phyloP scores from a whole-genome alignment of 2,113 vertebrate genomes.

The Indri indri region DNA sequence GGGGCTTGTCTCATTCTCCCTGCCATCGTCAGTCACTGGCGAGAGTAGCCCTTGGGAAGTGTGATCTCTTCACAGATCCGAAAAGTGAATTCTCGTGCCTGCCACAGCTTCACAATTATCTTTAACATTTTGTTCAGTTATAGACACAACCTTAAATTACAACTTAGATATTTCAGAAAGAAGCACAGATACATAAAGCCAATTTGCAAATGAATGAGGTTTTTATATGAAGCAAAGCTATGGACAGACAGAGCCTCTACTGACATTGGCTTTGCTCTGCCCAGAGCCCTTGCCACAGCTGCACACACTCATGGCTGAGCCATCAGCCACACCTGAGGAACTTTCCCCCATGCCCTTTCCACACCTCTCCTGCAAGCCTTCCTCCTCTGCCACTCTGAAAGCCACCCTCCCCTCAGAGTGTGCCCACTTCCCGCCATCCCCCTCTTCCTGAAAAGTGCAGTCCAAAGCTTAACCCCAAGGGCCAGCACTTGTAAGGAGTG shows the following conservation, averaged over 20 bases:
- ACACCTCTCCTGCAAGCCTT: neutral
- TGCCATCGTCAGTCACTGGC: neutral
- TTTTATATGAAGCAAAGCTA: neutral
- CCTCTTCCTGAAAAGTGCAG: neutral
- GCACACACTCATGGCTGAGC: neutral
- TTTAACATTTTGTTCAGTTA: neutral
- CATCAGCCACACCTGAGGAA: neutral
- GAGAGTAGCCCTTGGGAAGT: neutral
- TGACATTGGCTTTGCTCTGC: neutral
- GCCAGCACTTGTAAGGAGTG: neutral
- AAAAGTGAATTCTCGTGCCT: neutral
- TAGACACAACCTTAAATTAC: slow-evolving; percentile 1
- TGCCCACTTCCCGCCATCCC: neutral
- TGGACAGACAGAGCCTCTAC: neutral
- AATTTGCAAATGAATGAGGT: neutral
- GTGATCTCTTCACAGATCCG: too few species aligned
- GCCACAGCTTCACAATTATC: neutral
- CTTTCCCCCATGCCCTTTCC: neutral
- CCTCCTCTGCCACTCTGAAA: neutral
- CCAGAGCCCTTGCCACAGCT: neutral
- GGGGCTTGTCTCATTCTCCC: neutral
- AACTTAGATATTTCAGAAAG: neutral
- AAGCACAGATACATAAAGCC: neutral
- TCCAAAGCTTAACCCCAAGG: neutral
- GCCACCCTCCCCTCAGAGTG: neutral